Percentiles rank a stretch among this genome's conserved stretches.
phyloP scores from a whole-genome alignment of 2,113 vertebrate species.

The Ceyx cyanopectus region DNA sequence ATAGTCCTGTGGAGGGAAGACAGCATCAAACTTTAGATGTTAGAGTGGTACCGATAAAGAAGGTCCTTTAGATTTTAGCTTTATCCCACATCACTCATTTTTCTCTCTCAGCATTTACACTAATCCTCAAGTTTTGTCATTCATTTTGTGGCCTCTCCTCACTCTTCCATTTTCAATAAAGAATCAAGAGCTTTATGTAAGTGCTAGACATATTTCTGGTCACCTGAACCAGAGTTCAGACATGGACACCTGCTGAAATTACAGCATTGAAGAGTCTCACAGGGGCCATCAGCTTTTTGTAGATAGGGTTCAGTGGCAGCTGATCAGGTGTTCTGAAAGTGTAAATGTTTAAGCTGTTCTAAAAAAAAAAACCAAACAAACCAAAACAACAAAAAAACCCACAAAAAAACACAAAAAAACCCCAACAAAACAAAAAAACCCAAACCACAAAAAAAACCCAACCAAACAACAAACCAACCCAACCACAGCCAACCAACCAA shows the following conservation, averaged over 20 bases:
- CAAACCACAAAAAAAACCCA: no score
- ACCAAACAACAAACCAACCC: no score
- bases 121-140: neutral
- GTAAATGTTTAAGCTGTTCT: neutral
- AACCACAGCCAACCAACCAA: no score
- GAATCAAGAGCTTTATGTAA: neutral
- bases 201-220: neutral
- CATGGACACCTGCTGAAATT: neutral
- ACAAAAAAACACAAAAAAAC: no score
- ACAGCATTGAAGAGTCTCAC: neutral
- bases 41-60: neutral
- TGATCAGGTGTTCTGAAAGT: neutral
- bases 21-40: neutral
- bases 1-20: neutral
- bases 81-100: neutral
- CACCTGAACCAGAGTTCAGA: neutral
- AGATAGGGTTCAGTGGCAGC: neutral
- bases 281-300: rapidly evolving
- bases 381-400: no score
- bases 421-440: no score
- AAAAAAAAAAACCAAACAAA: no score
- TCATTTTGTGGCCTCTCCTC: neutral
- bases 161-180: neutral
- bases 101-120: neutral
- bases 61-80: neutral